phyloP scores from a whole-genome alignment of 2,113 vertebrate species.

The Cyprinus carpio region DNA sequence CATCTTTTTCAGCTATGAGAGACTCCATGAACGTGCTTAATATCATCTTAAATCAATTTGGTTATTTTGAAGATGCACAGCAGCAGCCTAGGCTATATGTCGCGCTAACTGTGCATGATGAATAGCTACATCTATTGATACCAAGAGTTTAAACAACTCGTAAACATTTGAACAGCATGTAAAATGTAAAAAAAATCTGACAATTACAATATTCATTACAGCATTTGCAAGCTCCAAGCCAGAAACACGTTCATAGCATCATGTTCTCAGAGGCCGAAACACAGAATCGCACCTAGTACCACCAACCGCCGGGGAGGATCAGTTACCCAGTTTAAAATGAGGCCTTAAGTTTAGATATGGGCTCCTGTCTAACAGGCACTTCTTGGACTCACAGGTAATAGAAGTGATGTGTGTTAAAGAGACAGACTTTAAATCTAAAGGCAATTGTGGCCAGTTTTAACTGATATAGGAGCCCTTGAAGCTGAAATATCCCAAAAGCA shows the following conservation, averaged over 20 bases:
- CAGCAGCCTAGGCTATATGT: slow-evolving; percentile 55
- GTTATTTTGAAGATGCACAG: slow-evolving; percentile 56
- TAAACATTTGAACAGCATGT: slow-evolving; percentile 60
- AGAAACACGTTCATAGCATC: not conserved
- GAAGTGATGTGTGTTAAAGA: not conserved
- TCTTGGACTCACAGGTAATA: not conserved
- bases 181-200: not conserved
- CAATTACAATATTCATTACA: slow-evolving; percentile 47
- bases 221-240: not conserved
- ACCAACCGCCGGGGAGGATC: not conserved
- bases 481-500: too few species aligned
- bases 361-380: not conserved
- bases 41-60: slow-evolving; percentile 61
- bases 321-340: not conserved
- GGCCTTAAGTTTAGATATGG: not conserved
- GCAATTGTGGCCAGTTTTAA: not conserved
- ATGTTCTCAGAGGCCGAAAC: not conserved
- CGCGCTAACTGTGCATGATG: slow-evolving; percentile 42
- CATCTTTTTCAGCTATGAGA: slow-evolving; percentile 56
- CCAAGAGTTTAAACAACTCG: slow-evolving; percentile 53
- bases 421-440: not conserved
- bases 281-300: not conserved
- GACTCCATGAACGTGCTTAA: slow-evolving; percentile 46
- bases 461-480: too few species aligned
- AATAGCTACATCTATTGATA: slow-evolving; percentile 58